phyloP scores from a whole-genome alignment of 2,113 vertebrate genomes.

The Rhombomys opimus region DNA sequence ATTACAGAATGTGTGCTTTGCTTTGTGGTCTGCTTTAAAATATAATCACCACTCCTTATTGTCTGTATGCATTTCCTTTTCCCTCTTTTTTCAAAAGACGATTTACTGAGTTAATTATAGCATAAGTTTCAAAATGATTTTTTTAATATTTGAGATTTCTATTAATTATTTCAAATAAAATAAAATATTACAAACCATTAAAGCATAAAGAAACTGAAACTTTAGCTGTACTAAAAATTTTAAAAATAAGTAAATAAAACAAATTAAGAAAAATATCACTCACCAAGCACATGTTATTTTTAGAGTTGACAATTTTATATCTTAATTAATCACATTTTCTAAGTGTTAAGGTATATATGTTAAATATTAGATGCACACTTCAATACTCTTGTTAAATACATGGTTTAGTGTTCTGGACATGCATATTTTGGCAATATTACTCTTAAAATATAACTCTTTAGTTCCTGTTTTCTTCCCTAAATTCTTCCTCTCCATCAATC shows the following conservation, averaged over 20 bases:
- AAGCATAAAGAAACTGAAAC: neutral
- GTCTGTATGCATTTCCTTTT: neutral
- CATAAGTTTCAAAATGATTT: neutral
- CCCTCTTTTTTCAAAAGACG: neutral
- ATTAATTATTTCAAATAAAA: neutral
- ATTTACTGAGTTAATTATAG: neutral
- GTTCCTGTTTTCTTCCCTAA: too few species aligned
- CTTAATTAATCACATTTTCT: conserved; percentile 19
- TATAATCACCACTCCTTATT: neutral
- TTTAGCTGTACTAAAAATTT: neutral
- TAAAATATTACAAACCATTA: neutral
- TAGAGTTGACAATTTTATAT: neutral
- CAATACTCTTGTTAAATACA: neutral
- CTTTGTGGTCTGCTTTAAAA: neutral
- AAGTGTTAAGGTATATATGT: neutral
- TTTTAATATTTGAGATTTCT: neutral
- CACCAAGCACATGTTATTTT: neutral
- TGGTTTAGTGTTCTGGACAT: neutral
- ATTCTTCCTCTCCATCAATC: too few species aligned
- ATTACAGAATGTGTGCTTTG: neutral
- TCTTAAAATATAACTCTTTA: neutral
- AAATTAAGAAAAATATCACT: neutral
- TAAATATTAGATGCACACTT: neutral
- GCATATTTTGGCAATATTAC: neutral
- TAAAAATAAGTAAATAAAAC: neutral